phyloP scores from a whole-genome alignment of 2,888 invertebrate genomes.

The Corythucha ciliata region DNA sequence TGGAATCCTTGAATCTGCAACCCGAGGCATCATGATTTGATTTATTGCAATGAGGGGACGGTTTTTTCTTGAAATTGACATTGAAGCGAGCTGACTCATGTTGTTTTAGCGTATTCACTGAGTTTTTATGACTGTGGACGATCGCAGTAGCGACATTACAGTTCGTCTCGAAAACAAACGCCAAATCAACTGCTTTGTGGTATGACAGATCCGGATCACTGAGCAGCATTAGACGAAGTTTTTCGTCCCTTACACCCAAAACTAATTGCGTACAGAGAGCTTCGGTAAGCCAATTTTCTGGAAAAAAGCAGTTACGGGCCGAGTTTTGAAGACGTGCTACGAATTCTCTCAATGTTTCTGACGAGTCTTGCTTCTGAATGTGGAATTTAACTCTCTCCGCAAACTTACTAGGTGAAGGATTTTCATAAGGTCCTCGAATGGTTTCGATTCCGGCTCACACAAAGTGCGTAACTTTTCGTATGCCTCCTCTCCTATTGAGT shows the following conservation, averaged over 20 bases:
- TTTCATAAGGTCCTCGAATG: conserved; percentile 5
- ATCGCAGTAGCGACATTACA: too few species aligned
- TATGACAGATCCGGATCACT: background rate
- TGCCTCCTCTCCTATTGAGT: conserved; percentile 10
- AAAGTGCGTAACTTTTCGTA: conserved; percentile 7
- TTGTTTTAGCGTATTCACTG: too few species aligned
- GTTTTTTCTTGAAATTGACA: too few species aligned
- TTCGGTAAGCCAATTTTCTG: background rate
- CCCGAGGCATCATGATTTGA: too few species aligned
- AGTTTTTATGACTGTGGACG: too few species aligned
- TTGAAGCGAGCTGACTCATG: too few species aligned
- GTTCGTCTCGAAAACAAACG: too few species aligned
- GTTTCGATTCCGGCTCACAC: conserved; percentile 4
- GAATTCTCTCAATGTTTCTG: too few species aligned
- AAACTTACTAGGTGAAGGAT: conserved; percentile 1
- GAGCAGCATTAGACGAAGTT: background rate
- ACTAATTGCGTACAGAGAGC: conserved; percentile 12
- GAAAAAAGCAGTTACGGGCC: conserved; percentile 5
- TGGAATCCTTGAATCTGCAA: too few species aligned
- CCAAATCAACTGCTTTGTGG: conserved; percentile 1
- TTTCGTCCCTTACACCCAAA: background rate
- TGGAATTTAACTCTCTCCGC: conserved; percentile 10
- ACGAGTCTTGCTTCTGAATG: background rate
- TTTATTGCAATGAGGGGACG: too few species aligned
- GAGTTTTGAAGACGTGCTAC: conserved; percentile 1